Base-by-base conservation (phyloP, 2,113 vertebrate species). In the Aspidoscelis tigris region DNA sequence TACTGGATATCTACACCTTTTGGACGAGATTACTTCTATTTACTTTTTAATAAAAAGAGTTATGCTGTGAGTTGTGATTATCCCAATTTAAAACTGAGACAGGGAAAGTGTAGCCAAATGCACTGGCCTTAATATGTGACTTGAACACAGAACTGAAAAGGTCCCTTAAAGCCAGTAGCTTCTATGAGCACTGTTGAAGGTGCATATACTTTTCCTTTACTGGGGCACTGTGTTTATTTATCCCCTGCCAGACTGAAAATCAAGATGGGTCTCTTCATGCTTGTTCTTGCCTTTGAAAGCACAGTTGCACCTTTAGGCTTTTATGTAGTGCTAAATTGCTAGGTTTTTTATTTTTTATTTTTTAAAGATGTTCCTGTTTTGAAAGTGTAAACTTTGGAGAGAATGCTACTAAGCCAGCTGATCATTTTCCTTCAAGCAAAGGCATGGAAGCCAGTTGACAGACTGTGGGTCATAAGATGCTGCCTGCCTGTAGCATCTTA, bases 371-470 rank as follows among this genome's bases (percentile, higher is more conserved):
- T 7, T 16, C 24, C 26, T 2, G 76, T 87, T 20, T 70, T 7
- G 41, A 47, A 53, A 2, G 22, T 33, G 68, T 21, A 33, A 18
- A 50, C n/a, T 24, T 50, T 22, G 64, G 14, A 83, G 53, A 39
- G 61, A 5, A 41, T 55, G 8, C 2, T 0, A 0, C 6, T 69
- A 55, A 26, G 26, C 0, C 1, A 18, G 5, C 3, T 12, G 50
- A 73, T 24, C 66, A 76, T 76, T 76, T 76, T 55, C 61, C 44
- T 41, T 22, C 53, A 83, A 76, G 73, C 6, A 76, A 83, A 76
- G 44, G 44, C 64, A 78, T 68, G 21, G 72, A 9, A 6, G 81
- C 71, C 24, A 64, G 41, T 75, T 65, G 50, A 21, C 69, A 71
- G 50, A 43, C 55, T 11, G 33, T 33, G 5, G 22, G n/a, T 53